Evolutionary conservation across 2,797 vertebrate genomes (phyloP).

Genomic region (Arnoldichthys spilopterus): DNA sequence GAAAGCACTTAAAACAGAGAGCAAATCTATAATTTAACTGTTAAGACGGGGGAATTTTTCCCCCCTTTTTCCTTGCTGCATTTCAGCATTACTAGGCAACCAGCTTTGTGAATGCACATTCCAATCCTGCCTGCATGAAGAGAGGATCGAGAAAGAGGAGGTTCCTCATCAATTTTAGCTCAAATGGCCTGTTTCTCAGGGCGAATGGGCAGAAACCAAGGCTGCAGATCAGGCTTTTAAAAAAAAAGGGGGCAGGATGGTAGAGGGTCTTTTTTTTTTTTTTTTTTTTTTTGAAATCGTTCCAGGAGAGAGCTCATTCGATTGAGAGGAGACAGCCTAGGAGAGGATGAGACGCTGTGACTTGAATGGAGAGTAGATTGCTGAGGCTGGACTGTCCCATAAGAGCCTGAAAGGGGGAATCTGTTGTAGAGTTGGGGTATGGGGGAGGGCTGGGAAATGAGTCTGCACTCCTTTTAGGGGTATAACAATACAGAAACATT

Average conservation of each 20-base stretch:
- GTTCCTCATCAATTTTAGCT: conserved; percentile 58
- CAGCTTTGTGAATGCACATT: conserved; percentile 64
- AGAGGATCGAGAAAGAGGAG: conserved; percentile 52
- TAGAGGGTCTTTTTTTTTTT: conserved; percentile 63
- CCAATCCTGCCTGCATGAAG: conserved; percentile 61
- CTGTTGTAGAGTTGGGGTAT: conserved; percentile 1
- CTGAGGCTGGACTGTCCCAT: conserved; percentile 60
- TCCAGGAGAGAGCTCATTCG: conserved; percentile 75
- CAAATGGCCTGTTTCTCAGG: conserved; percentile 56
- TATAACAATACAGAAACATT: too few relatives aligned
- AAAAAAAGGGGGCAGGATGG: conserved; percentile 23
- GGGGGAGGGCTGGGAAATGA: conserved; percentile 14
- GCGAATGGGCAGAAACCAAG: conserved; percentile 64
- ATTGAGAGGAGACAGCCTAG: conserved; percentile 71
- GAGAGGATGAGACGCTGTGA: conserved; percentile 67
- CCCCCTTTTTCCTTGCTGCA: conserved; percentile 24
- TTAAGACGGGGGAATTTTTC: conserved; percentile 43
- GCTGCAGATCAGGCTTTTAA: conserved; percentile 62
- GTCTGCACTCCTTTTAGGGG: neutral
- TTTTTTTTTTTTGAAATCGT: conserved; percentile 66
- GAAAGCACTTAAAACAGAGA: conserved; percentile 48
- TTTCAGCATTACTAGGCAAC: conserved; percentile 79
- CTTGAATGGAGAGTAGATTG: conserved; percentile 73
- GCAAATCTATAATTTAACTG: conserved; percentile 67
- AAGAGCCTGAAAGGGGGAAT: conserved; percentile 59